These are phyloP conservation scores for Thelaira solivaga DNA, from an alignment of 2,888 invertebrate species.

Conservation along the genomic window DNA sequence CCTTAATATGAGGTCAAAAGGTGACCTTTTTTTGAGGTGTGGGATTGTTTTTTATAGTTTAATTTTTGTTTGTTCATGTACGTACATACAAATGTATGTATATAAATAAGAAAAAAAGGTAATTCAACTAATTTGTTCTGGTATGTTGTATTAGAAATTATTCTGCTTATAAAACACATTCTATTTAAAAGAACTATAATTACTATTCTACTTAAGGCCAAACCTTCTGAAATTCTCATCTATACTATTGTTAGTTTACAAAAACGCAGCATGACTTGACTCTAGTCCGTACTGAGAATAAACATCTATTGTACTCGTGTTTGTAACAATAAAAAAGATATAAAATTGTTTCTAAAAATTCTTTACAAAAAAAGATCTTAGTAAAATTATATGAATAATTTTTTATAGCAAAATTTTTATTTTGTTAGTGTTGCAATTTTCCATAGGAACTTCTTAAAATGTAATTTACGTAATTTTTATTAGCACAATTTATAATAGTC, in stretches of 20 bases:
- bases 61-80: too few species aligned
- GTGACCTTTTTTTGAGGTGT: background rate
- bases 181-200: conserved; percentile 30
- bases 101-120: background rate
- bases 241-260: conserved; percentile 22
- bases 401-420: too few species aligned
- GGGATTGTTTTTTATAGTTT: background rate
- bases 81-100: too few species aligned
- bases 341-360: background rate
- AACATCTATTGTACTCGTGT: conserved; percentile 5
- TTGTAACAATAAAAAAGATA: too few species aligned
- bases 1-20: conserved; percentile 38
- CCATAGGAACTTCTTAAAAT: too few species aligned
- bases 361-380: conserved; percentile 1
- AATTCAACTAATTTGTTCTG: background rate
- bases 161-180: conserved; percentile 16
- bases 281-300: conserved; percentile 2
- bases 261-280: background rate
- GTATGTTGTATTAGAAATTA: conserved; percentile 3
- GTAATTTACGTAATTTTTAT: too few species aligned
- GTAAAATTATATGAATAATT: background rate
- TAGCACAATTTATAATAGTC: too few species aligned
- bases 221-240: conserved; percentile 17
- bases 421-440: too few species aligned
- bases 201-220: background rate